Conservation (phyloP, 2,113 vertebrate species). For the Calonectris borealis region DNA sequence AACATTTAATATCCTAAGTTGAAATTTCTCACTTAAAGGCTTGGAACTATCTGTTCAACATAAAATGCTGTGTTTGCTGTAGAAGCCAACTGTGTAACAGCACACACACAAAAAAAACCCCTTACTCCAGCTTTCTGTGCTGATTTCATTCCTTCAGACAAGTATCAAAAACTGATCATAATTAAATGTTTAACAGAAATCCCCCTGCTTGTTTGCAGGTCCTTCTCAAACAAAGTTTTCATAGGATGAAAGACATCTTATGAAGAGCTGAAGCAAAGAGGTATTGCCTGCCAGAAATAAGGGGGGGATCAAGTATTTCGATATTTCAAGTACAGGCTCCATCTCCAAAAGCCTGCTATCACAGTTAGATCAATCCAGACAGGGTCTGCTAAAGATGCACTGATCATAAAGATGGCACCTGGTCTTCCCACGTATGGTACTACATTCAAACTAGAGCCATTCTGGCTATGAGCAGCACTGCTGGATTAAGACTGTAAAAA, state of each 20-base stretch:
- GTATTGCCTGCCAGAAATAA: background rate
- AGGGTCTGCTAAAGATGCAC: background rate
- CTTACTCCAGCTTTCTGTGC: background rate
- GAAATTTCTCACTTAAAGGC: background rate
- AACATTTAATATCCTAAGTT: background rate
- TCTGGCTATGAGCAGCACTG: background rate
- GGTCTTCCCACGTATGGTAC: background rate
- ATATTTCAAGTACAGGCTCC: background rate
- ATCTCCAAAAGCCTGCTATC: background rate
- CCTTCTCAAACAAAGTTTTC: background rate
- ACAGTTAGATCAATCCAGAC: background rate
- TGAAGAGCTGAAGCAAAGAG: background rate
- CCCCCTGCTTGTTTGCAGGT: background rate
- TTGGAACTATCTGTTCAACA: background rate
- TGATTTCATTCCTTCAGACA: background rate
- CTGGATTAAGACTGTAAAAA: background rate
- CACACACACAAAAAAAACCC: too few relatives aligned
- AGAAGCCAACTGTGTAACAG: background rate
- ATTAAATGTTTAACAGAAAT: background rate
- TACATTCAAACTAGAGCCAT: background rate
- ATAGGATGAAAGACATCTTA: background rate
- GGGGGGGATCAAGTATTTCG: background rate
- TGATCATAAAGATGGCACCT: background rate
- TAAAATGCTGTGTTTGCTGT: background rate
- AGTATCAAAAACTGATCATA: background rate